Evolutionary conservation across 2,113 vertebrate species (phyloP).

Genomic region (Platysteira castanea): DNA sequence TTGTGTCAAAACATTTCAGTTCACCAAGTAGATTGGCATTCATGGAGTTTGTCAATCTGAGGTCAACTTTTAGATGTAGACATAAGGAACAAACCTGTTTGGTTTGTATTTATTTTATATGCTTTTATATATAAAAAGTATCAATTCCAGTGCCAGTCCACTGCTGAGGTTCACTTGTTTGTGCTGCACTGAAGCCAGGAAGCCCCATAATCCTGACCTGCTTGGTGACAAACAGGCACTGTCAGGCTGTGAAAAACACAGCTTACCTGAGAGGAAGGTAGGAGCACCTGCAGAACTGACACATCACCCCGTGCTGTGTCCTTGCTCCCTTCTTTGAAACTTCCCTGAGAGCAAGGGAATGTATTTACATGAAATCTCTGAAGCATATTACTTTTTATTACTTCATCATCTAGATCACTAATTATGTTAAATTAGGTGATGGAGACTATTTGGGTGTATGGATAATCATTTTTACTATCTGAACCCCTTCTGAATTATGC

Average conservation of each 20-base stretch:
- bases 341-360: neutral
- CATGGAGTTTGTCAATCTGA: neutral
- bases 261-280: neutral
- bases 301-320: fast-evolving
- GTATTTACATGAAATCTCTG: neutral
- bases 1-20: neutral
- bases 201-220: neutral
- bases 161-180: neutral
- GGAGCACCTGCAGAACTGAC: neutral
- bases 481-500: neutral
- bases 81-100: neutral
- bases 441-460: constrained; percentile 1
- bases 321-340: neutral
- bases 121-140: neutral
- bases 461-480: constrained; percentile 4
- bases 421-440: constrained; percentile 34
- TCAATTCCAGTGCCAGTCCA: neutral
- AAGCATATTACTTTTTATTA: constrained; percentile 7
- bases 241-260: neutral
- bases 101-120: neutral
- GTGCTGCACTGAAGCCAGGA: neutral
- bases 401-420: constrained; percentile 23
- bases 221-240: neutral
- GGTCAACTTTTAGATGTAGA: neutral
- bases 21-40: neutral